Conservation (phyloP, 2,797 vertebrate genomes). For the Clarias platycephalus region DNA sequence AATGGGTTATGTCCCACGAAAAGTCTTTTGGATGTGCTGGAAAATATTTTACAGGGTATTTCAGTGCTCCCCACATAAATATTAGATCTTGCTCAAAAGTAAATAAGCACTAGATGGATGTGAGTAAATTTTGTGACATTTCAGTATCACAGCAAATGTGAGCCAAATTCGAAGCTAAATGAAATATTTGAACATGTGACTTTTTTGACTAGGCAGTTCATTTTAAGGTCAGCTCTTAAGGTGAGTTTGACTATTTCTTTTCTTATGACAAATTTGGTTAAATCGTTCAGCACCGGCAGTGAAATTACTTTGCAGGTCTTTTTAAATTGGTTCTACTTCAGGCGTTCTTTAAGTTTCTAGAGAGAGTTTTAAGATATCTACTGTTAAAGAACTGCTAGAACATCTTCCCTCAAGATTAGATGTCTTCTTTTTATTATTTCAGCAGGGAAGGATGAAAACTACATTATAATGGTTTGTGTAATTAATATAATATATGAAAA, state of each 20-base stretch:
- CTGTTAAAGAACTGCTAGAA: background rate
- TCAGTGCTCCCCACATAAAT: too few species aligned
- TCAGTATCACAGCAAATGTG: too few species aligned
- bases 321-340: background rate
- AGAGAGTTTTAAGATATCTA: too few species aligned
- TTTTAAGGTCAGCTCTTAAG: background rate
- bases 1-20: too few species aligned
- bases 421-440: background rate
- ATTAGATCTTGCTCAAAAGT: too few species aligned
- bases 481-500: background rate
- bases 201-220: too few species aligned
- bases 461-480: background rate
- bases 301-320: background rate
- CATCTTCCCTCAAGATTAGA: background rate
- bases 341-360: background rate
- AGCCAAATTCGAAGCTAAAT: too few species aligned
- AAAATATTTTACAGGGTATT: too few species aligned
- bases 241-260: background rate
- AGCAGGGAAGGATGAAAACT: background rate
- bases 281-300: background rate
- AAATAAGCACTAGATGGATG: too few species aligned
- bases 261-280: background rate
- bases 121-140: too few species aligned
- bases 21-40: too few species aligned
- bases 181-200: too few species aligned